A percentile compares a stretch with the other conserved stretches of the same genome.
phyloP scores from a whole-genome alignment of 2,888 invertebrate species.

The Laspeyria flexula region DNA sequence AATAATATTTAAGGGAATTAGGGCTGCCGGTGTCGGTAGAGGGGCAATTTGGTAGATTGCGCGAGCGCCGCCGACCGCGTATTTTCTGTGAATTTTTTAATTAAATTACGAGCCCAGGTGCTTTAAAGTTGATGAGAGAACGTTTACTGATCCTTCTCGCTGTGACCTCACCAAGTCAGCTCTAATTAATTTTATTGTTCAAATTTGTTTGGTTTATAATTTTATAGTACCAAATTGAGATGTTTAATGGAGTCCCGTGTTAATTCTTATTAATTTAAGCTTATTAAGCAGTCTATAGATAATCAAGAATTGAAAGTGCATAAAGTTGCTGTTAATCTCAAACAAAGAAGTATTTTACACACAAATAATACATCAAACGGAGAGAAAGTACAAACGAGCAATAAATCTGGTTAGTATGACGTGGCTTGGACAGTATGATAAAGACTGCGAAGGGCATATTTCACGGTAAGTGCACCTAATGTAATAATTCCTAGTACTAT shows the following conservation, averaged over 20 bases:
- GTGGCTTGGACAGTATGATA: conserved; percentile 42
- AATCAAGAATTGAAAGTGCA: neutral
- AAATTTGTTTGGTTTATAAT: conserved; percentile 39
- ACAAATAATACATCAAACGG: too few relatives aligned
- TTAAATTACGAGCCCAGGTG: conserved; percentile 82
- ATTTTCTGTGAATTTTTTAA: conserved; percentile 85
- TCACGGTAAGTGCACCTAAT: conserved; percentile 56
- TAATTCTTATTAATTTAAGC: conserved; percentile 17
- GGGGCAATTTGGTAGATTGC: conserved; percentile 82
- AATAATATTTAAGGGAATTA: conserved; percentile 83
- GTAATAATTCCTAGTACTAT: conserved; percentile 44
- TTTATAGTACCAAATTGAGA: conserved; percentile 36
- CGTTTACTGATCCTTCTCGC: conserved; percentile 47
- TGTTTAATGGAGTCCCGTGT: conserved; percentile 20
- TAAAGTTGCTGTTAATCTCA: too few relatives aligned
- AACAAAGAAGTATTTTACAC: too few relatives aligned
- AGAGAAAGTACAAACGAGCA: conserved; percentile 27
- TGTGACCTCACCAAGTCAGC: conserved; percentile 25
- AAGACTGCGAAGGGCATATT: conserved; percentile 53
- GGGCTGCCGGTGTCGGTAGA: conserved; percentile 69
- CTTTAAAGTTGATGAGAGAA: conserved; percentile 69
- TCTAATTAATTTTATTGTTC: conserved; percentile 41
- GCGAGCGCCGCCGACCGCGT: conserved; percentile 61
- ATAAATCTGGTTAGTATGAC: conserved; percentile 40
- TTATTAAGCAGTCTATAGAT: neutral